Evolutionary conservation across 2,888 invertebrate genomes (phyloP).

Genomic region (Meiosimyza decipiens): DNA sequence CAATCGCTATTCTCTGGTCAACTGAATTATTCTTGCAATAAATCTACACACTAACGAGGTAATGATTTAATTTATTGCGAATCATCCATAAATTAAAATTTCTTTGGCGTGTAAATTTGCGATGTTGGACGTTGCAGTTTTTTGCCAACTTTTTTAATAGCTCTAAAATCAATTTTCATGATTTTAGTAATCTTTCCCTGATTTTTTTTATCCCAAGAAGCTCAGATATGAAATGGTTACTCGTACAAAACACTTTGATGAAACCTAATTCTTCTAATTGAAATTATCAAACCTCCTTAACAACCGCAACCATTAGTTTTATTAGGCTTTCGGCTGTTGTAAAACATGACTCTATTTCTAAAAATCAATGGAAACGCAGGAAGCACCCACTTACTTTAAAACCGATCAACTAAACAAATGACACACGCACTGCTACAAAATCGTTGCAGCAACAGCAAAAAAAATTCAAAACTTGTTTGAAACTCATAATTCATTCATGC

Average conservation of each 20-base stretch:
- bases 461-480: slow-evolving; percentile 1
- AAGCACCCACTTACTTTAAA: too few relatives aligned
- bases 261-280: too few relatives aligned
- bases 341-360: too few relatives aligned
- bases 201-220: too few relatives aligned
- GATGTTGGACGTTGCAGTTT: slow-evolving; percentile 3
- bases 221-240: too few relatives aligned
- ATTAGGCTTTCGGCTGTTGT: too few relatives aligned
- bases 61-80: slow-evolving; percentile 61
- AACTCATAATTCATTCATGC: slow-evolving; percentile 27
- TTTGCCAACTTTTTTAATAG: slow-evolving; percentile 37
- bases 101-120: slow-evolving; percentile 35
- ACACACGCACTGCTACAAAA: background rate
- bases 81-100: slow-evolving; percentile 56
- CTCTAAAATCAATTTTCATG: background rate
- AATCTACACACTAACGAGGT: slow-evolving; percentile 53
- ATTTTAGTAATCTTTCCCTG: too few relatives aligned
- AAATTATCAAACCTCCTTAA: too few relatives aligned
- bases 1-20: background rate
- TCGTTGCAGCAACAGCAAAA: background rate
- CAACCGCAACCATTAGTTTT: too few relatives aligned
- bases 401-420: too few relatives aligned
- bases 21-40: slow-evolving; percentile 41
- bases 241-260: too few relatives aligned
- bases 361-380: too few relatives aligned